Evolutionary conservation across 2,113 vertebrate genomes (phyloP).

Genomic region (Bufo bufo): DNA sequence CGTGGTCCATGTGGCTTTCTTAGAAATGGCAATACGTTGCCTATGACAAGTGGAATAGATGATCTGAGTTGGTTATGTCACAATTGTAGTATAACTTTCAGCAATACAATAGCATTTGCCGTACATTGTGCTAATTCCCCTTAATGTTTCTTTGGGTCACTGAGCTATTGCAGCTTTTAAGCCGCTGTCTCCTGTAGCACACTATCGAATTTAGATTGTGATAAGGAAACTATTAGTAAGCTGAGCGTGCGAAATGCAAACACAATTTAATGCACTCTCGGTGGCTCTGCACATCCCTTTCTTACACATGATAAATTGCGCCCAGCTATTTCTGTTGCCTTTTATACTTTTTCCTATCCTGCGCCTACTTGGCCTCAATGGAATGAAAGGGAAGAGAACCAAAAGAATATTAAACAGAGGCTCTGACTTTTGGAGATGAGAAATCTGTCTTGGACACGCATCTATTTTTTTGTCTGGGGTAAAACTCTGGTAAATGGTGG

Average conservation of each 20-base stretch:
- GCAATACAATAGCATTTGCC: not conserved
- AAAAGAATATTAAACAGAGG: not conserved
- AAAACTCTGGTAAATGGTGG: not conserved
- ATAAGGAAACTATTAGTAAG: slow-evolving; percentile 46
- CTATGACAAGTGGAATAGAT: not conserved
- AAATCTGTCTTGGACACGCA: not conserved
- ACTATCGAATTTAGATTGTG: slow-evolving; percentile 1
- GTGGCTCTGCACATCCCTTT: slow-evolving; percentile 19
- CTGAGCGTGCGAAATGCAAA: slow-evolving; percentile 29
- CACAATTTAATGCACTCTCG: slow-evolving; percentile 19
- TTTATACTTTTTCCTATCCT: slow-evolving; percentile 7
- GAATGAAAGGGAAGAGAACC: not conserved
- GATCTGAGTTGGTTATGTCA: not conserved
- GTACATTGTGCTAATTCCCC: not conserved
- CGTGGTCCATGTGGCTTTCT: no score
- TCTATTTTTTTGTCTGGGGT: not conserved
- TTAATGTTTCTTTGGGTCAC: not conserved
- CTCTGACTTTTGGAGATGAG: not conserved
- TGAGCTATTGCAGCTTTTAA: slow-evolving; percentile 6
- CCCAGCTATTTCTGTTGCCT: not conserved
- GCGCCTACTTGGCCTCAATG: not conserved
- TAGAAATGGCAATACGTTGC: no score
- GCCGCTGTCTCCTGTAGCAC: not conserved
- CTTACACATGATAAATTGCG: slow-evolving; percentile 36
- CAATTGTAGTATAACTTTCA: not conserved